Percentiles rank a stretch among this genome's conserved stretches.
These are phyloP conservation scores for Microplitis demolitor DNA, from an alignment of 1,140 invertebrate species.

Conservation along the genomic window DNA sequence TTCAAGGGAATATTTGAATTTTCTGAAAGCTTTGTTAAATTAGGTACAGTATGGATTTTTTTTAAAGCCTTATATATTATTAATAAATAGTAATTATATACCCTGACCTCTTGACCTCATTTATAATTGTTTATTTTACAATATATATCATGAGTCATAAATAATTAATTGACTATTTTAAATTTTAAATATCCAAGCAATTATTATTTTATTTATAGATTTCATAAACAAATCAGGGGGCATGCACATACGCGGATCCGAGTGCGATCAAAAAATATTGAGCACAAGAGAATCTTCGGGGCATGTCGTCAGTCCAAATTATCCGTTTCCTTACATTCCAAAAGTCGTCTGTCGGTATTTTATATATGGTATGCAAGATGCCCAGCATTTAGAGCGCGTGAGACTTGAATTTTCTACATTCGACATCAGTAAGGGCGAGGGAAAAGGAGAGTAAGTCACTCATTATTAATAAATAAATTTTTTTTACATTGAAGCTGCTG, in stretches of 20 bases:
- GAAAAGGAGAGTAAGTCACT: constrained; percentile 68
- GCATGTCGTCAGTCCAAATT: constrained; percentile 92
- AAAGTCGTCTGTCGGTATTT: constrained; percentile 97
- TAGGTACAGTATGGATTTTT: constrained; percentile 68
- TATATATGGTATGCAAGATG: constrained; percentile 96
- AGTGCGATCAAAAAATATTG: constrained; percentile 97
- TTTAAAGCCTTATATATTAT: background rate
- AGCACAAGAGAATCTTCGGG: constrained; percentile 91
- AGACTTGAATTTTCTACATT: constrained; percentile 85
- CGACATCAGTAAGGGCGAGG: constrained; percentile 83
- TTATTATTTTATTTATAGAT: constrained; percentile 65
- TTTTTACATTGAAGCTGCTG: background rate
- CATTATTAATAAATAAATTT: background rate
- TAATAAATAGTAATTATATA: too few species aligned
- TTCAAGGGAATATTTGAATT: constrained; percentile 97
- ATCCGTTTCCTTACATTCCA: constrained; percentile 90
- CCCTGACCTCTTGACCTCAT: background rate
- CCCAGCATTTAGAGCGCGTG: constrained; percentile 92
- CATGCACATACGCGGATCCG: constrained; percentile 91
- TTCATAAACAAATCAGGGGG: constrained; percentile 87
- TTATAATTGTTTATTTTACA: constrained; percentile 7
- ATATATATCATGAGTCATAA: constrained; percentile 9
- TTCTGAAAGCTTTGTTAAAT: constrained; percentile 94
- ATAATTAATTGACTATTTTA: background rate
- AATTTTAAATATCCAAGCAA: background rate